phyloP scores from a whole-genome alignment of 2,797 vertebrate species.

The Pipistrellus pygmaeus region DNA sequence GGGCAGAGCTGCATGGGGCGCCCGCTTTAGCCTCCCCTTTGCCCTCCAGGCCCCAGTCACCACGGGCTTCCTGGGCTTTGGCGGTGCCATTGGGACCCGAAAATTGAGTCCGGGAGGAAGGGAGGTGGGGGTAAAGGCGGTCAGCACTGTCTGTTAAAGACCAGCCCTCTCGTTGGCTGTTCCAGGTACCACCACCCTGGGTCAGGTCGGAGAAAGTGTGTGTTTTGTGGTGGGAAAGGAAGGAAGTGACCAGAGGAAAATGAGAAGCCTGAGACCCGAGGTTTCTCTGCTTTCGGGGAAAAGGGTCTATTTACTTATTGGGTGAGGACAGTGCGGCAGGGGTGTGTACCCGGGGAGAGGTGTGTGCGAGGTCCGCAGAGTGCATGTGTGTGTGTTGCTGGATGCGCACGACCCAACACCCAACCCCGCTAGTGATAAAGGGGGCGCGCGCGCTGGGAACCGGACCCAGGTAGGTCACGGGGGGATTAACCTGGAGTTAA shows the following conservation, averaged over 20 bases:
- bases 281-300: slow-evolving; percentile 72
- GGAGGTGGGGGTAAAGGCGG: not conserved
- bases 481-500: slow-evolving; percentile 83
- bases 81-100: not conserved
- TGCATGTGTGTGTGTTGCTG: not conserved
- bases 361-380: not conserved
- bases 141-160: slow-evolving; percentile 29
- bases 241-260: slow-evolving; percentile 59
- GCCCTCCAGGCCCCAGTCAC: not conserved
- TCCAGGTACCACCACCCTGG: slow-evolving; percentile 43
- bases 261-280: slow-evolving; percentile 30
- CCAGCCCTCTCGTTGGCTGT: not conserved
- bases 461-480: slow-evolving; percentile 78
- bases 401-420: not conserved
- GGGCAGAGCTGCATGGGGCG: not conserved
- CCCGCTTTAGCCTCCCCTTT: not conserved
- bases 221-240: slow-evolving; percentile 65
- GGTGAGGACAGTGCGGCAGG: slow-evolving; percentile 42
- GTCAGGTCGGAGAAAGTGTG: not conserved
- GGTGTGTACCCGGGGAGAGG: slow-evolving; percentile 19
- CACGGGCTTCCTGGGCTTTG: not conserved
- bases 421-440: not conserved
- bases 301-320: slow-evolving; percentile 74
- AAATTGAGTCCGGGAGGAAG: not conserved
- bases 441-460: not conserved